Evolutionary conservation across 1,140 invertebrate genomes (phyloP), one percentile per base, ranked within the genome.

Genomic region (Drepana arcuata): DNA sequence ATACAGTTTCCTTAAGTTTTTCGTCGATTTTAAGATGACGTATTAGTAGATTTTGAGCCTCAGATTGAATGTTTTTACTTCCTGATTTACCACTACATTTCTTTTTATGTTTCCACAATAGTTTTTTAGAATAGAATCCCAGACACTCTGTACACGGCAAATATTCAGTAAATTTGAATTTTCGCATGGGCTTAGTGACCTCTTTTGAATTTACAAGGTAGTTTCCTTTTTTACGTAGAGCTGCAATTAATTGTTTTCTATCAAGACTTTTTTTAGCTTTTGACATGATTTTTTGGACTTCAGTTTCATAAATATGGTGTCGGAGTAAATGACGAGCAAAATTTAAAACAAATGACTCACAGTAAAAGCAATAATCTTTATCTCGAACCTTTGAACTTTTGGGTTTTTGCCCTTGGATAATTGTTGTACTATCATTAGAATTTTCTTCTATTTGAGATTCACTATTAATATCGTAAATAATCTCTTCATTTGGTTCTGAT

Each of bases 141-240:
- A 49, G 23, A 40, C 47, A 43, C 2, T 44, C 16, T 40, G 36
- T 40, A 43, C 47, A 43, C 7, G 46, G 39, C 18, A 48, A 31
- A 39, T 48, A 42, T 16, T 42, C 35, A 18, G 39, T 42, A 33
- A 41, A 48, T 37, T 48, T 41, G 9, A 23, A 16, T 48, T 41
- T 48, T 33, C 39, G 30, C 38, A 48, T 41, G 1, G 39, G 46
- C 34, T 48, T 48, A 25, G 21, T 48, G 6, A 38, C 31, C 5
- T 42, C 39, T 38, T 13, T 21, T 39, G 30, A 31, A 42, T 48
- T 42, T 34, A 14, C 5, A 42, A 48, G 9, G 24, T 18, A 48
- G 27, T 48, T 48, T 18, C 39, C 46, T 45, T 50, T 50, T 45
- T 50, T 50, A 34, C 48, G 48, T 34, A 50, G 29, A 10, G 34